Conservation (phyloP, 2,888 invertebrate species). For the Eucera pruinosa region DNA sequence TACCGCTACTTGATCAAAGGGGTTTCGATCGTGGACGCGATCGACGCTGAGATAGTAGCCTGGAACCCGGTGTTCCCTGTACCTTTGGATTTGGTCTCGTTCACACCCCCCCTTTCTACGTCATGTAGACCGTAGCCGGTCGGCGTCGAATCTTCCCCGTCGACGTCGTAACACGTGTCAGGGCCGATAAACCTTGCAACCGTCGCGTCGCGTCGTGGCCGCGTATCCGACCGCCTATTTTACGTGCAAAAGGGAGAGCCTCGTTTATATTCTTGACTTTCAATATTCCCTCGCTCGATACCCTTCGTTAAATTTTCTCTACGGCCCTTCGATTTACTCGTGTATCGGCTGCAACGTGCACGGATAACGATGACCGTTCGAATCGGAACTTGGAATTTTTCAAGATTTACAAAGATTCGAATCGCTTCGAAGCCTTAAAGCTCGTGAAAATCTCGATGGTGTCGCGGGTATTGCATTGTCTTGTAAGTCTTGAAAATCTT, state of each 20-base stretch:
- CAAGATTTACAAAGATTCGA: too few relatives aligned
- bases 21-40: slow-evolving; percentile 69
- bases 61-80: slow-evolving; percentile 20
- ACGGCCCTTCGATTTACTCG: background rate
- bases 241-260: background rate
- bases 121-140: slow-evolving; percentile 36
- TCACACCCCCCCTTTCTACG: slow-evolving; percentile 44
- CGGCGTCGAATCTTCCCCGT: slow-evolving; percentile 23
- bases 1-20: slow-evolving; percentile 79
- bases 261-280: slow-evolving; percentile 34
- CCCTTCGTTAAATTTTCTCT: background rate
- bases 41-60: slow-evolving; percentile 55
- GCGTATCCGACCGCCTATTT: slow-evolving; percentile 33
- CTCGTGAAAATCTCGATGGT: too few relatives aligned
- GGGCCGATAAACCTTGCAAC: slow-evolving; percentile 56
- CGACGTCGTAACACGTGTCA: slow-evolving; percentile 50
- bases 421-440: too few relatives aligned
- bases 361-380: too few relatives aligned
- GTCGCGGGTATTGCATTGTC: too few relatives aligned
- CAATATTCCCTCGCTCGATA: background rate
- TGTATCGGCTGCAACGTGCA: too few relatives aligned
- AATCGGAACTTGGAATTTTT: too few relatives aligned
- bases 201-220: slow-evolving; percentile 1
- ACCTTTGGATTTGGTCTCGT: slow-evolving; percentile 57
- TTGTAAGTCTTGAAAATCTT: too few relatives aligned